Conservation (phyloP, 2,113 vertebrate genomes). For the Hippoglossus stenolepis region DNA sequence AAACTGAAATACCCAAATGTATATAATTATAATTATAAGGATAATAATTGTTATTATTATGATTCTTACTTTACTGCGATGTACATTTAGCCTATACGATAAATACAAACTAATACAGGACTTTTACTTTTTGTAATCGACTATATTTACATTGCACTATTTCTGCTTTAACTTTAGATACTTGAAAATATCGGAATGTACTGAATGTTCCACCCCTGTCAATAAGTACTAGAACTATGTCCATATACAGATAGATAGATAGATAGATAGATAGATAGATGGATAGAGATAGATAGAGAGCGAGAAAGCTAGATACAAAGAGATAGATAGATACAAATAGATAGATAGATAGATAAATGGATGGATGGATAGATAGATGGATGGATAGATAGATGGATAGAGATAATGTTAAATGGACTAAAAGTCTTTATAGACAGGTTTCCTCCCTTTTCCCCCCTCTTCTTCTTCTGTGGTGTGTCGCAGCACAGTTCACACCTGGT, state of each 20-base stretch:
- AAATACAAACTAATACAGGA: neutral
- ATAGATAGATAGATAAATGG: too few relatives aligned
- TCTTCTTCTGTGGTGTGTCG: conserved; percentile 31
- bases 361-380: neutral
- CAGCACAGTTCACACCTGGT: conserved; percentile 69
- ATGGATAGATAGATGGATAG: neutral
- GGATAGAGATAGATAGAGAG: too few relatives aligned
- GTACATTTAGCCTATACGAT: neutral
- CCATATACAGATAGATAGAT: neutral
- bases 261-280: neutral
- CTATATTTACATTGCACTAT: too few relatives aligned
- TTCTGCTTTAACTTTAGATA: too few relatives aligned
- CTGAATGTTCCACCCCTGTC: too few relatives aligned
- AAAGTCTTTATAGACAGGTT: neutral
- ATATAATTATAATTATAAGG: too few relatives aligned
- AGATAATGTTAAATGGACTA: neutral
- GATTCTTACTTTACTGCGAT: neutral
- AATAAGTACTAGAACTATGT: too few relatives aligned
- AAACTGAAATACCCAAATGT: too few relatives aligned
- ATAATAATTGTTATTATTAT: neutral
- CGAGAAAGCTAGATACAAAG: neutral
- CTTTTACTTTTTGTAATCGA: too few relatives aligned
- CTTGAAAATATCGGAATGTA: too few relatives aligned
- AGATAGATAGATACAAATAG: neutral
- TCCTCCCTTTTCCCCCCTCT: neutral